These are phyloP conservation scores for Drosophila azteca DNA, from an alignment of 1,140 invertebrate species.

Conservation along the genomic window DNA sequence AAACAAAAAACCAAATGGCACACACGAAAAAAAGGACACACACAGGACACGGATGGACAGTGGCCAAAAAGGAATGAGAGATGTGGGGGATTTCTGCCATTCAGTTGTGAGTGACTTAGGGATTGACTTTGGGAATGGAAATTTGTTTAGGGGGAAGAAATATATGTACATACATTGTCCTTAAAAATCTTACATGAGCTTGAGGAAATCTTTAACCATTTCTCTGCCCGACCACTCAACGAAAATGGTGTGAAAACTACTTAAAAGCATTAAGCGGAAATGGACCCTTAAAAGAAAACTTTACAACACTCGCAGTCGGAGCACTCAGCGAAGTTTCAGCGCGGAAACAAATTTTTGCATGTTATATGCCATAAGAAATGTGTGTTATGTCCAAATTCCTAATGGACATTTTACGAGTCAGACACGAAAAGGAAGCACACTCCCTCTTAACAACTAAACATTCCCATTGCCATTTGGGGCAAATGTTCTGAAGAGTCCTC, in stretches of 20 bases:
- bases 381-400: conserved; percentile 71
- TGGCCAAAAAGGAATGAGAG: conserved; percentile 4
- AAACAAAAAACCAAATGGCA: conserved; percentile 74
- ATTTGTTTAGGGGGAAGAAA: too few species aligned
- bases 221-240: too few species aligned
- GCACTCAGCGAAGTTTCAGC: conserved; percentile 35
- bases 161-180: too few species aligned
- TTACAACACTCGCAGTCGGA: conserved; percentile 43
- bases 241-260: conserved; percentile 32
- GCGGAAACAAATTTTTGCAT: conserved; percentile 62
- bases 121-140: conserved; percentile 4
- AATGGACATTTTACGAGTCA: conserved; percentile 80
- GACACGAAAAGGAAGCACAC: conserved; percentile 29
- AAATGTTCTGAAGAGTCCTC: background rate
- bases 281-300: conserved; percentile 54
- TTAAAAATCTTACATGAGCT: background rate
- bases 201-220: background rate
- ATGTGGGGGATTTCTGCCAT: conserved; percentile 15
- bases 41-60: conserved; percentile 14
- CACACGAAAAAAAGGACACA: conserved; percentile 43
- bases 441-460: background rate
- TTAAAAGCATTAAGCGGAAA: conserved; percentile 14
- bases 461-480: background rate
- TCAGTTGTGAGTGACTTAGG: background rate
- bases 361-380: conserved; percentile 56